These are phyloP conservation scores for Macropus fuliginosus DNA, from an alignment of 2,797 vertebrate species.

Conservation along the genomic window DNA sequence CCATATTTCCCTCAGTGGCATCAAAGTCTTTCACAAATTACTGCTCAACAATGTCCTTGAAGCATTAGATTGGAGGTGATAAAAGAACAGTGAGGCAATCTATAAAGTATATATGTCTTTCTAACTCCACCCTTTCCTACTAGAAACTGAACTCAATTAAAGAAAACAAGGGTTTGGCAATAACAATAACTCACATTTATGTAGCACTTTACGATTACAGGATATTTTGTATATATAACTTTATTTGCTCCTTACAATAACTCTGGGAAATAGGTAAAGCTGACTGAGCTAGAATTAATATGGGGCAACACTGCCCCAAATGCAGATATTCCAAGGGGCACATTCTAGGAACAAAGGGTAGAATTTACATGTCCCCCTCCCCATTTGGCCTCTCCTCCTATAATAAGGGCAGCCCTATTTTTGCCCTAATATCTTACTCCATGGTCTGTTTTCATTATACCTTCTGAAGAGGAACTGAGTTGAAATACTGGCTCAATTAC, in stretches of 20 bases:
- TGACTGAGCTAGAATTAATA: neutral
- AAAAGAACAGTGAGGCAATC: constrained; percentile 40
- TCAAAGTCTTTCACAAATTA: constrained; percentile 28
- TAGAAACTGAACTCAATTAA: constrained; percentile 30
- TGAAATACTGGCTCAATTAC: neutral
- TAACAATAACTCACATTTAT: neutral
- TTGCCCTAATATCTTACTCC: neutral
- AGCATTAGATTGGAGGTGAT: constrained; percentile 8
- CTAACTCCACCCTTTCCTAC: constrained; percentile 36
- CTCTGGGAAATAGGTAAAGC: neutral
- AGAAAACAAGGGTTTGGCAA: neutral
- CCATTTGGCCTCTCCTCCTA: neutral
- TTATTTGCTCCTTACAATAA: neutral
- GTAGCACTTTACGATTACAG: neutral
- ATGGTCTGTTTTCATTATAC: neutral
- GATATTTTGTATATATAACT: neutral
- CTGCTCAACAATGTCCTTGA: constrained; percentile 39
- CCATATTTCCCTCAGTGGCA: constrained; percentile 25
- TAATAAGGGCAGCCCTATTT: neutral
- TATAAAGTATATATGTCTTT: constrained; percentile 28
- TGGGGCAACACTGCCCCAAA: neutral
- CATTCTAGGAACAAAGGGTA: neutral
- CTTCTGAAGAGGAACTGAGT: neutral
- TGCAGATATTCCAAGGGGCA: neutral
- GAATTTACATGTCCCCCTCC: neutral